A percentile compares a stretch with the other conserved stretches of the same genome.
Conservation (phyloP, 2,113 vertebrate genomes). For the Carettochelys insculpta region DNA sequence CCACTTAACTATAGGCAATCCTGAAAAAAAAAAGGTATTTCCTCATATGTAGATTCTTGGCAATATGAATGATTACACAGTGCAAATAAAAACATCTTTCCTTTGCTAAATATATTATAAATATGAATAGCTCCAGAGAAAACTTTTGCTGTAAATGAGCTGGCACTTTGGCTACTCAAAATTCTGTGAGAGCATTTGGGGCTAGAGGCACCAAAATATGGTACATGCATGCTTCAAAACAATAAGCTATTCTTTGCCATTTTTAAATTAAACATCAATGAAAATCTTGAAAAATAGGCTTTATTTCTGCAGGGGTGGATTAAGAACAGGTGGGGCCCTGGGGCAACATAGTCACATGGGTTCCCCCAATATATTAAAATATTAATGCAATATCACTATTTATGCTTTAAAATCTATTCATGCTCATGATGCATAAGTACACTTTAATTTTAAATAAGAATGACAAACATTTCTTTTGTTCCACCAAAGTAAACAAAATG, state of each 20-base stretch:
- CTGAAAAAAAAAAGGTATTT: slow-evolving; percentile 4
- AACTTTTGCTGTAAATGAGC: background rate
- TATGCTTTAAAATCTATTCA: no score
- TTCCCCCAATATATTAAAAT: no score
- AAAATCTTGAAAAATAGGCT: background rate
- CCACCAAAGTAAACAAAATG: no score
- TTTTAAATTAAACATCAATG: background rate
- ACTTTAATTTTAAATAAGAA: no score
- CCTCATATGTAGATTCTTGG: background rate
- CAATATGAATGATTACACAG: background rate
- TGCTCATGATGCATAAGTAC: no score
- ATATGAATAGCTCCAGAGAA: background rate
- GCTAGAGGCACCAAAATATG: background rate
- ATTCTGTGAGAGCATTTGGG: background rate
- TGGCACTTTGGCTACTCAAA: background rate
- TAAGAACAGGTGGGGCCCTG: no score
- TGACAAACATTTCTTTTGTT: no score
- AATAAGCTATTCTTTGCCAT: background rate
- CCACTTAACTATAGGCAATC: background rate
- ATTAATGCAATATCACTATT: no score
- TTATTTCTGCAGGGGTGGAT: background rate
- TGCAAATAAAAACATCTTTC: background rate
- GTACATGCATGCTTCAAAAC: background rate
- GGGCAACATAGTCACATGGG: no score
- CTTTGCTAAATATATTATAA: background rate